These are phyloP conservation scores for Schizothorax lantsangensis DNA, from an alignment of 2,797 vertebrate species.

Conservation along the genomic window DNA sequence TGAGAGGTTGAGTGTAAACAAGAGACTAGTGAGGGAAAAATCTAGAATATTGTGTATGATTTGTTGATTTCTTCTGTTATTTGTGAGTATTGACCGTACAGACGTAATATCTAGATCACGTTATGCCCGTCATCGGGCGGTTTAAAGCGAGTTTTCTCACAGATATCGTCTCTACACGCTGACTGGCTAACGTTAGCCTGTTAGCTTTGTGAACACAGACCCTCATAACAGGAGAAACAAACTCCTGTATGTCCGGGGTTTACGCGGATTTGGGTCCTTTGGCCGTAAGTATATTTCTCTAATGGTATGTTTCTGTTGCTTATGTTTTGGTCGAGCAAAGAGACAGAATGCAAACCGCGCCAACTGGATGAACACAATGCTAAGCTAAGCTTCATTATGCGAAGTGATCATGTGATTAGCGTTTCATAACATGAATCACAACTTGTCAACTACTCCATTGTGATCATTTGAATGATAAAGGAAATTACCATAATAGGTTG, in stretches of 20 bases:
- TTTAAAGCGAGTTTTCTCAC: constrained; percentile 5
- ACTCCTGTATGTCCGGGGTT: constrained; percentile 62
- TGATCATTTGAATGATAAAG: neutral
- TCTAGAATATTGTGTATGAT: constrained; percentile 37
- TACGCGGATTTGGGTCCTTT: constrained; percentile 61
- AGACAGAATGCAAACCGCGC: constrained; percentile 1
- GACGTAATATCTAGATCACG: neutral
- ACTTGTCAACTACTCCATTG: neutral
- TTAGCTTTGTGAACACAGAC: constrained; percentile 48
- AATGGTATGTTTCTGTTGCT: neutral
- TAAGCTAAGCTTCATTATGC: constrained; percentile 27
- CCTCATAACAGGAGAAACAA: constrained; percentile 38
- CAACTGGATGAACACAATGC: neutral
- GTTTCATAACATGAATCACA: neutral
- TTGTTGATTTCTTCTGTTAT: neutral
- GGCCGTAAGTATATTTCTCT: constrained; percentile 70
- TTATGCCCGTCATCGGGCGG: neutral
- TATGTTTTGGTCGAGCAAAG: constrained; percentile 2
- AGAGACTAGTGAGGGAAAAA: constrained; percentile 59
- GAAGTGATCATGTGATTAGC: constrained; percentile 1
- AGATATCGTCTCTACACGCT: constrained; percentile 45
- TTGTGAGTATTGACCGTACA: neutral
- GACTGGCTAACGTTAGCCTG: constrained; percentile 55
- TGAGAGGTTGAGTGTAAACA: constrained; percentile 77
- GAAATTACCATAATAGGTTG: neutral